These are phyloP conservation scores for Halcyon malimbica DNA, from an alignment of 2,113 vertebrate species.

Conservation along the genomic window DNA sequence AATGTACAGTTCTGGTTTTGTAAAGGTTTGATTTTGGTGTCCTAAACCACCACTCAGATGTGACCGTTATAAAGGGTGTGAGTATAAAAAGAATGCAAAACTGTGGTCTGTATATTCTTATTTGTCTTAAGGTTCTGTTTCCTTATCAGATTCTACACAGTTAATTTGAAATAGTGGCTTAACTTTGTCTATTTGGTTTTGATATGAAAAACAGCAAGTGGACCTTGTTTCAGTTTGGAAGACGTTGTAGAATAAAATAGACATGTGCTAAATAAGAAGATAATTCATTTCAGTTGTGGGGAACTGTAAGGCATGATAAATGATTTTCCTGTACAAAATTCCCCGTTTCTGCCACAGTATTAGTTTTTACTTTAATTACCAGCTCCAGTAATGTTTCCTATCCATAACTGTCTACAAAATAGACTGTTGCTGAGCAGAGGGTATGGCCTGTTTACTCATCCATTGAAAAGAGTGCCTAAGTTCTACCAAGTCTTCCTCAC, in stretches of 20 bases:
- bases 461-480: conserved; percentile 83
- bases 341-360: conserved; percentile 92
- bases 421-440: conserved; percentile 92
- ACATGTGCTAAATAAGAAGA: conserved; percentile 80
- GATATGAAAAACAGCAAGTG: conserved; percentile 40
- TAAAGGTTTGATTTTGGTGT: neutral
- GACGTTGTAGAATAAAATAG: conserved; percentile 55
- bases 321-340: conserved; percentile 88
- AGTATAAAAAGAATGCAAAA: neutral
- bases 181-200: neutral
- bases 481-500: conserved; percentile 80
- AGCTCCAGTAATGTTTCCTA: conserved; percentile 95
- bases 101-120: neutral
- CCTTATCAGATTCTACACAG: neutral
- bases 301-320: conserved; percentile 88
- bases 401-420: conserved; percentile 96
- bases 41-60: neutral
- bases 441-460: conserved; percentile 96
- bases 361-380: conserved; percentile 99
- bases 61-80: neutral
- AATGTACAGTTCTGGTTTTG: neutral
- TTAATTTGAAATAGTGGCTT: neutral
- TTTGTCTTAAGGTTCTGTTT: neutral
- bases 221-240: conserved; percentile 26
- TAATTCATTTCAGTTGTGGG: conserved; percentile 87